Evolutionary conservation across 2,888 invertebrate genomes (phyloP), one percentile per base, ranked within the genome.

Genomic region (Dasypolia templi): DNA sequence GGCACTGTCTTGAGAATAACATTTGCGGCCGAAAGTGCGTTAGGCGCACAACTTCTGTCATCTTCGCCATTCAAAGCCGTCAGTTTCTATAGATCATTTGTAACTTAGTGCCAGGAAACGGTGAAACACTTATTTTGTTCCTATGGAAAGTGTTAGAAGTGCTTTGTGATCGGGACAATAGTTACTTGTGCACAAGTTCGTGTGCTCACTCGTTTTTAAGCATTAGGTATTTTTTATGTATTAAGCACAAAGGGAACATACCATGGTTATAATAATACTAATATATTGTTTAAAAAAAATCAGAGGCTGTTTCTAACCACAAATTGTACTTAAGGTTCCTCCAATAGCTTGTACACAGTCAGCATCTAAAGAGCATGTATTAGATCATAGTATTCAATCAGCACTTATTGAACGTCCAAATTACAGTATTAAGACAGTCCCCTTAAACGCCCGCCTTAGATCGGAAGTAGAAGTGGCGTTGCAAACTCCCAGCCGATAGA

Each of bases 281-380:
- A 63, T 46, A 63, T 22, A n/a, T 3, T 49, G 32, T 32, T 49
- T 63, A 22, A 32, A n/a, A 32, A 17, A 51, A 49, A 64, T 17
- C 17, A 9, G 29, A 49, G 63, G 32, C 32, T 64, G 49, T 46
- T n/a, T 49, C n/a, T 32, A 64, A 64, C n/a, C 32, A n/a, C 49
- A 49, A 32, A 32, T 32, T 63, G 44, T 63, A 63, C 32, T 46
- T 63, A 46, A 49, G 46, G 26, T 17, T 61, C 61, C 26, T 42
- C 0, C 5, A 19, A 39, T 42, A 26, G 17, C 61, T n/a, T 42
- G 26, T n/a, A 59, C 4, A n/a, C 22, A 35, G 22, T 58, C 14
- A 35, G 12, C 35, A 32, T 35, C 7, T 35, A 59, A 59, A 35
- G 12, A 22, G 55, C 7, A 29, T 55, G 7, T 29, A 44, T 55